These are phyloP conservation scores for Nyctereutes procyonoides DNA, from an alignment of 2,113 vertebrate genomes.

Conservation along the genomic window DNA sequence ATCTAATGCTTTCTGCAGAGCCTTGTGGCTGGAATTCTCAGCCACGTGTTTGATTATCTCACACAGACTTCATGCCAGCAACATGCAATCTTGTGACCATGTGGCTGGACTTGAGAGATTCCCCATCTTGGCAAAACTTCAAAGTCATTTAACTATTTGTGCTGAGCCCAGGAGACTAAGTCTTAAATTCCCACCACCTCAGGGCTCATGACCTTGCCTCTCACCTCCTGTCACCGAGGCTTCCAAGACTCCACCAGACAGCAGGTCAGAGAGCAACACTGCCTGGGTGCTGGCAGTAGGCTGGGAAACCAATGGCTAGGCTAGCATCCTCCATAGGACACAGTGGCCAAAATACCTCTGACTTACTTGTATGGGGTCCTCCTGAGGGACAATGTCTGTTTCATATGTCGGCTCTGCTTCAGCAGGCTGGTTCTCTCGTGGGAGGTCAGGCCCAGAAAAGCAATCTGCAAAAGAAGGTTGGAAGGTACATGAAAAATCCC, in stretches of 20 bases:
- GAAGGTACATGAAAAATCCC: background rate
- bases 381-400: constrained; percentile 90
- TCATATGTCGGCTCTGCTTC: constrained; percentile 88
- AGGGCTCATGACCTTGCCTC: constrained; percentile 13
- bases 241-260: background rate
- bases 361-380: constrained; percentile 97
- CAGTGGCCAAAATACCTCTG: background rate
- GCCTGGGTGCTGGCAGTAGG: background rate
- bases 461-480: constrained; percentile 87
- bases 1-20: background rate
- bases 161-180: background rate
- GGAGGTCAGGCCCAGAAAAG: constrained; percentile 93
- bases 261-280: background rate
- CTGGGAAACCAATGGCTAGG: background rate
- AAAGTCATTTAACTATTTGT: constrained; percentile 58
- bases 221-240: background rate
- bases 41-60: constrained; percentile 59
- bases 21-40: background rate
- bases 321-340: background rate
- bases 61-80: constrained; percentile 47
- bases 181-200: constrained; percentile 31
- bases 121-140: constrained; percentile 66
- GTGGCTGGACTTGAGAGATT: constrained; percentile 46
- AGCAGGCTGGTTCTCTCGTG: constrained; percentile 91
- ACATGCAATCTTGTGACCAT: constrained; percentile 60